These are phyloP conservation scores for Antennarius maculatus DNA, from an alignment of 2,797 vertebrate species.

Conservation along the genomic window DNA sequence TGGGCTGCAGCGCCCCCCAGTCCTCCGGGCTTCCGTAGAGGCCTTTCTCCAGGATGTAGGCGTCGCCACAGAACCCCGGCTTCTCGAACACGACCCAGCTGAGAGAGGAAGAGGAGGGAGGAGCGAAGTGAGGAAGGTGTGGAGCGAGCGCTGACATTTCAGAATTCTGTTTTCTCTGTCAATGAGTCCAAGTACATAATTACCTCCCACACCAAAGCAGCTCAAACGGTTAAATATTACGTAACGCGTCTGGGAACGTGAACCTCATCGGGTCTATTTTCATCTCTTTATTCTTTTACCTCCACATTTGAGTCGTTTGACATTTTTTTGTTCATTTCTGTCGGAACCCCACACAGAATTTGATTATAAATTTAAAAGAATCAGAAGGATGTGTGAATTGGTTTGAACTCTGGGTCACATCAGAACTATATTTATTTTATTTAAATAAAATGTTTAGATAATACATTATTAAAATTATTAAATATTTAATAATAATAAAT, in stretches of 20 bases:
- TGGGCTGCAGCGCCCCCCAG: constrained; percentile 86
- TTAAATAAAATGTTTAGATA: too few species aligned
- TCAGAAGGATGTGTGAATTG: too few species aligned
- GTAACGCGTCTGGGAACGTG: constrained; percentile 10
- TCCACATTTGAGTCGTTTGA: too few species aligned
- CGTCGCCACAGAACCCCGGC: constrained; percentile 88
- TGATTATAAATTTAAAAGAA: too few species aligned
- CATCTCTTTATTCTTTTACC: too few species aligned
- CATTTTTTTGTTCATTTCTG: too few species aligned
- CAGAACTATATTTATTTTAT: too few species aligned
- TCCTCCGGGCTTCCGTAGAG: constrained; percentile 88
- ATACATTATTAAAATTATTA: too few species aligned
- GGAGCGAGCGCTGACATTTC: constrained; percentile 9
- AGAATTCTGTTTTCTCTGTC: constrained; percentile 4
- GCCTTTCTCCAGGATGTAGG: constrained; percentile 91
- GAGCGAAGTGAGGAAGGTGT: not conserved
- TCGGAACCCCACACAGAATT: too few species aligned
- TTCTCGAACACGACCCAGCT: constrained; percentile 95
- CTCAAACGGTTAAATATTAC: not conserved
- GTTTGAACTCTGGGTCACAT: too few species aligned
- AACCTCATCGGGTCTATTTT: not conserved
- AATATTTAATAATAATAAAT: too few species aligned
- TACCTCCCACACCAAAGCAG: constrained; percentile 4
- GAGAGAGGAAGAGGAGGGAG: constrained; percentile 17
- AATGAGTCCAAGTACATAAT: constrained; percentile 26